Conservation (phyloP, 2,113 vertebrate species). For the Engraulis encrasicolus region DNA sequence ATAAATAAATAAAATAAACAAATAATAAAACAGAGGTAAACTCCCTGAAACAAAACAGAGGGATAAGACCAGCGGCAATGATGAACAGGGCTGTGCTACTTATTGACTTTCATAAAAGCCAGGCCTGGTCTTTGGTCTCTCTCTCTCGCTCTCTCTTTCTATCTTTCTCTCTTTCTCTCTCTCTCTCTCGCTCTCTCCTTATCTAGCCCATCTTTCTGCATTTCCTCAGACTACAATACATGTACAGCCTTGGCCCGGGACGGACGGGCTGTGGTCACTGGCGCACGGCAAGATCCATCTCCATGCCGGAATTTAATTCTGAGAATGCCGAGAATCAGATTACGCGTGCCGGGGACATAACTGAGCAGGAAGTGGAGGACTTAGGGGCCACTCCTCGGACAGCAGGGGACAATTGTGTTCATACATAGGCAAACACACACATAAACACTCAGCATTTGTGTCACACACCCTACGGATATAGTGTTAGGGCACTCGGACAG, state of each 20-base stretch:
- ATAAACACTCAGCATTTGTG: too few species aligned
- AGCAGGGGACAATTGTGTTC: neutral
- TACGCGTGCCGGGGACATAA: slow-evolving; percentile 44
- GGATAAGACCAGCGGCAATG: slow-evolving; percentile 61
- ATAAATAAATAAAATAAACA: too few species aligned
- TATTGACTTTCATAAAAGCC: slow-evolving; percentile 58
- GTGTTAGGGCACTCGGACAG: too few species aligned
- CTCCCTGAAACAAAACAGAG: slow-evolving; percentile 51
- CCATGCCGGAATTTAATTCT: slow-evolving; percentile 58
- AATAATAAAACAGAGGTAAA: slow-evolving; percentile 8
- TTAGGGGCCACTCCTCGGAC: neutral
- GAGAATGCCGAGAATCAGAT: slow-evolving; percentile 55
- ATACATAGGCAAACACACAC: too few species aligned
- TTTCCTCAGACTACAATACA: slow-evolving; percentile 48
- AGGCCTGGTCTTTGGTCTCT: slow-evolving; percentile 27
- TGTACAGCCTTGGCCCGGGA: too few species aligned
- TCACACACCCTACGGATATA: too few species aligned
- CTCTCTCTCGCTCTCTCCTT: slow-evolving; percentile 1
- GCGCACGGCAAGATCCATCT: slow-evolving; percentile 51
- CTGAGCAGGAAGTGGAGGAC: slow-evolving; percentile 44
- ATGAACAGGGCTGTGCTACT: slow-evolving; percentile 31
- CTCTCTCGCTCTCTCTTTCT: slow-evolving; percentile 14
- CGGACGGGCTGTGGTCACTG: slow-evolving; percentile 27
- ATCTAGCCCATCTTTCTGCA: slow-evolving; percentile 50
- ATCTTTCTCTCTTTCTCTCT: too few species aligned